Base-by-base conservation (phyloP, 2,113 vertebrate genomes). In the Epinephelus cyanopodus region DNA sequence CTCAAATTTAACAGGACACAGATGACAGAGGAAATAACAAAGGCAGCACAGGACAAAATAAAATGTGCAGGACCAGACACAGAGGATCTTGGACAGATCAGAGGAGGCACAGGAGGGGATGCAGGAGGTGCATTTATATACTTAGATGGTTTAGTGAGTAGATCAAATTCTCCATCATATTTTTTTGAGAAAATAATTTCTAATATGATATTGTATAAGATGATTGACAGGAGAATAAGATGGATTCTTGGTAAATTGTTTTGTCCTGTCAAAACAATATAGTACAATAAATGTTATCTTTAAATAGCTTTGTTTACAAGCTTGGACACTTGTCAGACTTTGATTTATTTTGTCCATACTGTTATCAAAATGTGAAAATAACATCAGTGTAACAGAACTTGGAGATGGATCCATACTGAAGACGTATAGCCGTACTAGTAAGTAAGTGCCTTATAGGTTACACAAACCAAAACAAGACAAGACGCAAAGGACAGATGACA, bases 401-500 rank as follows among this genome's bases (percentile, higher is more conserved):
- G 2, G 21, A 63, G 57, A 64, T 23, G 23, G 61, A 73, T 70
- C 14, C 8, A 6, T 18, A 56, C 33, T 29, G 39, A 27, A 58
- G 37, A 18, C 47, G 12, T 9, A 21, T 9, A 21, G 23, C 12
- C 37, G 27, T 9, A 25, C 17, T 48, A 47, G 14, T 23, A 47
- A 54, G 19, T 70, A 60, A n/a, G 19, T 71, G 60, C 2, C 33
- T 27, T 42, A 54, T 23, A 67, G 23, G 47, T 73, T 58, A 65
- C 54, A 73, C 11, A 66, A 18, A 56, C 47, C 18, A 42, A 13
- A 42, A 39, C 37, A 56, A 63, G 33, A 61, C 21, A 42, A 6
- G 2, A 70, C 8, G n/a, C 37, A 64, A 25, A 74, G 56, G 45
- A 78, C 17, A 67, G 19, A 58, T 61, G 50, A 13, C 70, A 80